Conservation (phyloP, 1,140 invertebrate species). For the Cydia splendana region DNA sequence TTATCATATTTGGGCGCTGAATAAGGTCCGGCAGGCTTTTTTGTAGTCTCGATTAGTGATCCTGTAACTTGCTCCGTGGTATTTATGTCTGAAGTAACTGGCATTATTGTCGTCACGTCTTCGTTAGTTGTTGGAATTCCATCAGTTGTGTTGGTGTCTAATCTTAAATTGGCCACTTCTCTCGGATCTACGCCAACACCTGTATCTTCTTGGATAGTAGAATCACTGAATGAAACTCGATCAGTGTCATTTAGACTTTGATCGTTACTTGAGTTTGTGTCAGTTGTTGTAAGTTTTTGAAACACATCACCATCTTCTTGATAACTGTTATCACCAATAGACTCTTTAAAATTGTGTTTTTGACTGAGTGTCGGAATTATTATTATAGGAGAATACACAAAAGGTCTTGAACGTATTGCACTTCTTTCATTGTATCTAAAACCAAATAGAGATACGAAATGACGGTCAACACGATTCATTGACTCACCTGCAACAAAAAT, state of each 20-base stretch:
- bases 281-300: constrained; percentile 4
- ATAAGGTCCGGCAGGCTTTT: constrained; percentile 42
- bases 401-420: constrained; percentile 46
- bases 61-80: constrained; percentile 34
- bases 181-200: constrained; percentile 41
- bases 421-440: constrained; percentile 51
- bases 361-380: constrained; percentile 54
- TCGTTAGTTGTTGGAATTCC: constrained; percentile 34
- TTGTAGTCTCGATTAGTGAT: constrained; percentile 34
- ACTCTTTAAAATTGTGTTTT: constrained; percentile 47
- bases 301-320: constrained; percentile 24
- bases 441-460: constrained; percentile 35
- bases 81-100: constrained; percentile 22
- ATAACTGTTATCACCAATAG: constrained; percentile 36
- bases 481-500: constrained; percentile 31
- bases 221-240: neutral
- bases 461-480: constrained; percentile 5
- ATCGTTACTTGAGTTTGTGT: constrained; percentile 22
- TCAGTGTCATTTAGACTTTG: neutral
- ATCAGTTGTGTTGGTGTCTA: constrained; percentile 13
- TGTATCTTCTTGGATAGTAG: neutral
- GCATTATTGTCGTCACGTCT: constrained; percentile 34
- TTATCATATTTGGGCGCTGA: constrained; percentile 52
- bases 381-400: constrained; percentile 52
- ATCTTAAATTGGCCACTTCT: constrained; percentile 33